Conservation (phyloP, 2,797 vertebrate genomes). For the Agapornis canus region DNA sequence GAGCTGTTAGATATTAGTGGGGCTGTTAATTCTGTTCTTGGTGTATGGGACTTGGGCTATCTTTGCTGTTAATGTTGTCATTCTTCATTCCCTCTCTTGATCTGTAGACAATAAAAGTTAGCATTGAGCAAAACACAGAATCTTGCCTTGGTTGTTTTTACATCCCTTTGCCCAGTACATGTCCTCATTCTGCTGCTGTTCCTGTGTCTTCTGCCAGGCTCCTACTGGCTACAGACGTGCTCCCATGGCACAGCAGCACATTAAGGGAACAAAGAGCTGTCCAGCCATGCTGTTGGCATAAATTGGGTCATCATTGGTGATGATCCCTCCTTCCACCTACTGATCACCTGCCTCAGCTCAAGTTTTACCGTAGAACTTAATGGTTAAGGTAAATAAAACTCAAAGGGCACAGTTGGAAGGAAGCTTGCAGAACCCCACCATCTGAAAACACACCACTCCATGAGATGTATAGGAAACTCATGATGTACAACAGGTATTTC, state of each 20-base stretch:
- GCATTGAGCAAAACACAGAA: neutral
- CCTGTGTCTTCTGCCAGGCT: neutral
- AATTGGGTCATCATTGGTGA: accelerated
- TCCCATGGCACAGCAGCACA: neutral
- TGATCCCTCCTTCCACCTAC: neutral
- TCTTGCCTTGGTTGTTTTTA: neutral
- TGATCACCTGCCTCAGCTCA: neutral
- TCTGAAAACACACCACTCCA: neutral
- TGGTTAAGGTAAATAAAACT: neutral
- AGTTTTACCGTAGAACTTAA: neutral
- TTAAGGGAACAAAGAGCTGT: neutral
- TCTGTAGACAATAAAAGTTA: conserved; percentile 48
- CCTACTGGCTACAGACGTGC: neutral
- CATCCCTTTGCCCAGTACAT: accelerated
- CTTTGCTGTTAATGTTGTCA: neutral
- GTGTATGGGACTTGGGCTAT: neutral
- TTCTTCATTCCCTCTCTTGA: neutral
- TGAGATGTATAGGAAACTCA: neutral
- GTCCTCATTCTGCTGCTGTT: accelerated
- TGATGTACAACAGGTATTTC: neutral
- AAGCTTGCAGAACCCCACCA: neutral
- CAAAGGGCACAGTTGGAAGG: accelerated
- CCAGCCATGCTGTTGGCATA: neutral
- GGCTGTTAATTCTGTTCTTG: neutral
- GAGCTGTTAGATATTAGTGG: neutral